Evolutionary conservation across 2,797 vertebrate species (phyloP).

Genomic region (Holocentrus rufus): DNA sequence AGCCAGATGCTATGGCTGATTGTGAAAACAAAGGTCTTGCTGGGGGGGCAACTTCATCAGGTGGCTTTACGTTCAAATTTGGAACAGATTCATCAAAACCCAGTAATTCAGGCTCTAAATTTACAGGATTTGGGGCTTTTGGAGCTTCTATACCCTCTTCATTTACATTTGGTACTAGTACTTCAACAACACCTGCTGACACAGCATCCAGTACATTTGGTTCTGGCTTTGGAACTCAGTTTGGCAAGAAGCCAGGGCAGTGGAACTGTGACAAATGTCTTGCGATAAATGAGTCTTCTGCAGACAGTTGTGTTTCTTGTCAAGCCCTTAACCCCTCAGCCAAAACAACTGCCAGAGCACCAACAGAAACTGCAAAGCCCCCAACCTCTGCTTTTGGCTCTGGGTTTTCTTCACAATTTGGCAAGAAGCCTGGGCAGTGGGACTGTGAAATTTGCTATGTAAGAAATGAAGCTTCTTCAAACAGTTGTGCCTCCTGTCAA

Average conservation of each 20-base stretch:
- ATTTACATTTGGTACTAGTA: conserved; percentile 79
- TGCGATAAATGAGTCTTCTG: conserved; percentile 65
- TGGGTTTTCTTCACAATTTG: conserved; percentile 82
- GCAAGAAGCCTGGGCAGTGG: conserved; percentile 86
- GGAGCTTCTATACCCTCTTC: conserved; percentile 72
- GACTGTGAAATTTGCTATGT: conserved; percentile 82
- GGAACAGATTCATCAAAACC: conserved; percentile 70
- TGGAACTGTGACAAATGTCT: conserved; percentile 74
- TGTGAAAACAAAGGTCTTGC: conserved; percentile 56
- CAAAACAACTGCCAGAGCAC: conserved; percentile 50
- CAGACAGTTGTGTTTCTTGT: conserved; percentile 72
- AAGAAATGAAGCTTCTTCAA: conserved; percentile 79
- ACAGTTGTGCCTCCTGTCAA: conserved; percentile 82
- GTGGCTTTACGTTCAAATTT: conserved; percentile 82
- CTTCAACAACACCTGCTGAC: conserved; percentile 63
- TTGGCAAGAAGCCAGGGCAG: conserved; percentile 69
- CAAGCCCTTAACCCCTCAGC: conserved; percentile 70
- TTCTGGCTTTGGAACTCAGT: conserved; percentile 70
- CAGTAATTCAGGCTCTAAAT: conserved; percentile 55
- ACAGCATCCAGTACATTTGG: conserved; percentile 48
- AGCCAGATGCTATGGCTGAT: conserved; percentile 53
- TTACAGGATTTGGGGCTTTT: conserved; percentile 77
- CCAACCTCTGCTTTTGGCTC: conserved; percentile 46
- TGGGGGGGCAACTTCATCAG: conserved; percentile 34
- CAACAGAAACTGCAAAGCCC: conserved; percentile 26